Conservation (phyloP, 2,113 vertebrate species). For the Micromys minutus region DNA sequence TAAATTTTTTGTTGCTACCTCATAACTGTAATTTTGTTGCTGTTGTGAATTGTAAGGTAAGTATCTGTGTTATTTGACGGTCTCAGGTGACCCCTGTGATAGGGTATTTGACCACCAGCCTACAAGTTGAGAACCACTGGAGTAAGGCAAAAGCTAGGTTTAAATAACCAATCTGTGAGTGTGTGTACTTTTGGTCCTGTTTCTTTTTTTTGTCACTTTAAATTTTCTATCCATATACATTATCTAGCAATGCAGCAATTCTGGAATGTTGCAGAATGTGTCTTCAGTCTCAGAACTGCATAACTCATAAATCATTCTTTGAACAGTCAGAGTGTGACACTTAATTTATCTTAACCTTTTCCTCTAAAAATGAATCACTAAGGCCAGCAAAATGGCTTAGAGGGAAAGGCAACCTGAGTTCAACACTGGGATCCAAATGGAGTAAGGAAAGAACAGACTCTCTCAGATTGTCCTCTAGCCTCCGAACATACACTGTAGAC, state of each 20-base stretch:
- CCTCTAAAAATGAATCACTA: background rate
- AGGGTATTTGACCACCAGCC: accelerated
- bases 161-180: background rate
- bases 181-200: background rate
- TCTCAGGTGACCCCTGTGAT: background rate
- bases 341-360: background rate
- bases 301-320: background rate
- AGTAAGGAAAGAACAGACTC: background rate
- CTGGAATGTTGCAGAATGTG: background rate
- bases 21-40: background rate
- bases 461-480: background rate
- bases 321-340: background rate
- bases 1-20: background rate
- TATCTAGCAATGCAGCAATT: background rate
- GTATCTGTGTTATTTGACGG: background rate
- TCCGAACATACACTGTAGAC: background rate
- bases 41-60: background rate
- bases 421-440: background rate
- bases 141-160: background rate
- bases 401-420: background rate
- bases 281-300: background rate
- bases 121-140: background rate
- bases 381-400: background rate
- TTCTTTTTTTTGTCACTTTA: background rate
- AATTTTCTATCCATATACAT: background rate